Evolutionary conservation across 1,140 invertebrate species (phyloP).

Genomic region (Hesperophylax magnus): DNA sequence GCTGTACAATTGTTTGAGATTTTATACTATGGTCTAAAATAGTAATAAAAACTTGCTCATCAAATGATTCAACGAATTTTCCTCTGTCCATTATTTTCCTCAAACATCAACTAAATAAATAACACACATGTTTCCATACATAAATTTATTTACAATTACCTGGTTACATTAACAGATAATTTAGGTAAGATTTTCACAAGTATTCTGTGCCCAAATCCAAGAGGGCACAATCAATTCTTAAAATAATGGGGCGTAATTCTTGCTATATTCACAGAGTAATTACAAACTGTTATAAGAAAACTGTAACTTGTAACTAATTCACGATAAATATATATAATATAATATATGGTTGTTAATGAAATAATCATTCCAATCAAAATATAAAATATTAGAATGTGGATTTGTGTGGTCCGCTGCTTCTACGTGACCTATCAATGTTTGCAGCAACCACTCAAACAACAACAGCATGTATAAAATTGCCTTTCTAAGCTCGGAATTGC

Average conservation of each 20-base stretch:
- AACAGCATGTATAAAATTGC: background rate
- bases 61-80: background rate
- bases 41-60: slow-evolving; percentile 44
- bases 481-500: background rate
- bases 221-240: slow-evolving; percentile 30
- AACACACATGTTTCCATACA: slow-evolving; percentile 32
- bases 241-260: slow-evolving; percentile 22
- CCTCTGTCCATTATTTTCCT: background rate
- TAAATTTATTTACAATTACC: slow-evolving; percentile 53
- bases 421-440: background rate
- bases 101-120: background rate
- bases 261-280: slow-evolving; percentile 41
- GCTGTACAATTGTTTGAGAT: slow-evolving; percentile 36
- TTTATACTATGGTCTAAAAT: slow-evolving; percentile 44
- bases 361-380: slow-evolving; percentile 28
- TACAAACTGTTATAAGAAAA: slow-evolving; percentile 30
- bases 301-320: slow-evolving; percentile 11
- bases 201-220: slow-evolving; percentile 11
- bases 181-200: slow-evolving; percentile 31
- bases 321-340: slow-evolving; percentile 16
- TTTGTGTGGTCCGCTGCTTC: background rate
- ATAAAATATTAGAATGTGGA: slow-evolving; percentile 28
- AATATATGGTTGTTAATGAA: slow-evolving; percentile 28
- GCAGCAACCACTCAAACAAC: background rate
- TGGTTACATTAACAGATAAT: slow-evolving; percentile 48